Conservation (phyloP, 2,113 vertebrate species). For the Dipodomys spectabilis region DNA sequence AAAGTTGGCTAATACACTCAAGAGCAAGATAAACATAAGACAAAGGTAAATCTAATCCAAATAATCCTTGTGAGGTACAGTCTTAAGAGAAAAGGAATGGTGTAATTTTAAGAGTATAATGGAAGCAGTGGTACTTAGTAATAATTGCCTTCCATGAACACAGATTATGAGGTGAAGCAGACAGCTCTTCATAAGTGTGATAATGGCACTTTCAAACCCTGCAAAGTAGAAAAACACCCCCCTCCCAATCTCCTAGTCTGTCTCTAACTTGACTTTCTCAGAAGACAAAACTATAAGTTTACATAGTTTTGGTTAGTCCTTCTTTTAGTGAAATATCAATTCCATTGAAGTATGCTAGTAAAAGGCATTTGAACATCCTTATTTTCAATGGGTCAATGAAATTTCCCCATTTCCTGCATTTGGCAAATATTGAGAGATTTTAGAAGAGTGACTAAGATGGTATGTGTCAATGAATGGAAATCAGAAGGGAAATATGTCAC, state of each 20-base stretch:
- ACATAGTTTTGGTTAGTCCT: background rate
- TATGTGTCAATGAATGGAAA: background rate
- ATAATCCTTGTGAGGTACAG: slow-evolving; percentile 65
- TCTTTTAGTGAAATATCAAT: slow-evolving; percentile 10
- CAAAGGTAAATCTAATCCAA: slow-evolving; percentile 67
- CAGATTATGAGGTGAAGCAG: slow-evolving; percentile 39
- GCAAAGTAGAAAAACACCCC: background rate
- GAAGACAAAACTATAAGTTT: slow-evolving; percentile 4
- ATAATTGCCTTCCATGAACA: slow-evolving; percentile 62
- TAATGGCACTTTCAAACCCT: slow-evolving; percentile 38
- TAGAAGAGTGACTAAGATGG: background rate
- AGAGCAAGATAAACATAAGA: slow-evolving; percentile 64
- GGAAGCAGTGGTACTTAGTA: slow-evolving; percentile 37
- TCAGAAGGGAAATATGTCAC: background rate
- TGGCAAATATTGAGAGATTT: background rate
- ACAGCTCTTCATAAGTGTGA: slow-evolving; percentile 7
- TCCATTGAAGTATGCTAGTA: background rate
- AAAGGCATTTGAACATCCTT: background rate
- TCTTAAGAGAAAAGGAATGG: slow-evolving; percentile 59
- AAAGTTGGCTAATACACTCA: slow-evolving; percentile 66
- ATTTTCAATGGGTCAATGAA: background rate
- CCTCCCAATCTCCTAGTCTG: background rate
- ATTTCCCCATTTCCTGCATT: background rate
- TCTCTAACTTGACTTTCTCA: background rate
- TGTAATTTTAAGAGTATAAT: slow-evolving; percentile 68